A percentile compares a stretch with the other conserved stretches of the same genome.
These are phyloP conservation scores for cat (Felis catus) DNA, from an alignment of 2,113 vertebrate species.

Conservation along the genomic window F.catus_Fca126_mat1.0 CM031417.1:11480501-11481000, in stretches of 20 bases:
- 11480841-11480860: background rate
- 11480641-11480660: background rate
- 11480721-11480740: background rate
- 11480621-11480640: background rate
- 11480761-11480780: fast-evolving
- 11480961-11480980: background rate
- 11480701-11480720: background rate
- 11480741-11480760: background rate
- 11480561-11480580: background rate
- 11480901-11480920: background rate
- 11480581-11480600: background rate
- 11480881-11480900: background rate
- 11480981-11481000: background rate
- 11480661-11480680: background rate
- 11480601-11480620: background rate
- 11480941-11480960: background rate
- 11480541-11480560: background rate
- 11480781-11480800: background rate
- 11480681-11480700: background rate
- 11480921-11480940: background rate
- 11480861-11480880: background rate
- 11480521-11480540: background rate
- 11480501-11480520: background rate
- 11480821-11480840: background rate
- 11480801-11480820: background rate